These are phyloP conservation scores for Melanerpes aurifrons DNA, from an alignment of 2,113 vertebrate species.

Conservation along the genomic window DNA sequence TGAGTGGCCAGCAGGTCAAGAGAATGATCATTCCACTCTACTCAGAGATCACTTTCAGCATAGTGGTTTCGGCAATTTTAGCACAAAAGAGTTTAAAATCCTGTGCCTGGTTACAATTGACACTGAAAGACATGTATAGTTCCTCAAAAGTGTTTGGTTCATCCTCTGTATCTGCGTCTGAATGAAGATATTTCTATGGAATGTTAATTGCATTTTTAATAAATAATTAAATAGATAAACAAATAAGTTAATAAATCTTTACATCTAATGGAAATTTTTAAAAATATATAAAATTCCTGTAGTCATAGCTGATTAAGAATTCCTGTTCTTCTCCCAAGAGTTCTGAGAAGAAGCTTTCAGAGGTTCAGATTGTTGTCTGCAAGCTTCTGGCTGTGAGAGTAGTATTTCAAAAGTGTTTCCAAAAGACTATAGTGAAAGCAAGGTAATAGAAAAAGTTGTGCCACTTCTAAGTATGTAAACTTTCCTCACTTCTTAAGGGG, in stretches of 20 bases:
- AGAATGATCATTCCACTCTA: neutral
- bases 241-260: neutral
- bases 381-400: accelerated
- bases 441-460: neutral
- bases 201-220: neutral
- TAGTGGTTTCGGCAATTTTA: neutral
- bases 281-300: too few relatives aligned
- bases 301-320: neutral
- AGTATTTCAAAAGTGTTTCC: neutral
- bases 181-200: neutral
- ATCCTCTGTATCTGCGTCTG: neutral
- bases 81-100: neutral
- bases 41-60: neutral
- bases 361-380: neutral
- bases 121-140: neutral
- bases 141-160: neutral
- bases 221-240: too few relatives aligned
- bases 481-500: neutral
- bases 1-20: neutral
- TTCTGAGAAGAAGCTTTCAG: neutral
- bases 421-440: neutral
- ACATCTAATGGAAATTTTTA: neutral
- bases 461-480: neutral
- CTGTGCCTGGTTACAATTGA: accelerated
- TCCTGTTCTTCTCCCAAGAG: neutral